phyloP scores from a whole-genome alignment of 1,140 invertebrate genomes.

The Drosophila punjabiensis region DNA sequence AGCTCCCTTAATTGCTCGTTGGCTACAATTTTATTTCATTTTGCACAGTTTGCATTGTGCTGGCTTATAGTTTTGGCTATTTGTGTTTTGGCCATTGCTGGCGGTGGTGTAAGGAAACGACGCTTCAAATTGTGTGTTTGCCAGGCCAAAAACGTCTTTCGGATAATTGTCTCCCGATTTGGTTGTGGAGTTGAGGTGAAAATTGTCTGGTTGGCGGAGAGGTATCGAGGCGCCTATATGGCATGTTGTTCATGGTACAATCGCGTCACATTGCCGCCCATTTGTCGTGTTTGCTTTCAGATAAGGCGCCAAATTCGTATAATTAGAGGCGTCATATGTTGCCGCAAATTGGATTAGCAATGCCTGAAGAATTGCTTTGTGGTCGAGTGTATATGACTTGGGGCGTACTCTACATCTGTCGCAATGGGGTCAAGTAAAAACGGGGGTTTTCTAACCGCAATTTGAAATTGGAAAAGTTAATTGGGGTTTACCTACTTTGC shows the following conservation, averaged over 20 bases:
- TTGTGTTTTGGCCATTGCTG: conserved; percentile 58
- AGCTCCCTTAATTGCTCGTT: conserved; percentile 63
- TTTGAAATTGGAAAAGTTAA: not conserved
- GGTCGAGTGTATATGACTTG: conserved; percentile 6
- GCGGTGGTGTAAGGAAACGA: conserved; percentile 64
- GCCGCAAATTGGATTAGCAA: conserved; percentile 71
- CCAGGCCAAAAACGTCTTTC: conserved; percentile 58
- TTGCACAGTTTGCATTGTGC: conserved; percentile 15
- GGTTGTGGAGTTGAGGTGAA: conserved; percentile 64
- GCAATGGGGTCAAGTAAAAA: not conserved
- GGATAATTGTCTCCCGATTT: conserved; percentile 70
- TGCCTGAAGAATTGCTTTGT: conserved; percentile 36
- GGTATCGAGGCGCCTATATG: conserved; percentile 33
- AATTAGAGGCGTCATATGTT: conserved; percentile 76
- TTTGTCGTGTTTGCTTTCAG: conserved; percentile 75
- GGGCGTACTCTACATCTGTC: conserved; percentile 4
- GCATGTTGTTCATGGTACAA: conserved; percentile 48
- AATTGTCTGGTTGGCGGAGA: conserved; percentile 57
- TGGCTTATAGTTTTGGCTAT: conserved; percentile 34
- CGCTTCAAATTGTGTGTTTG: conserved; percentile 45
- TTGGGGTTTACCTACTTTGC: not conserved
- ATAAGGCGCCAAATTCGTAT: conserved; percentile 77
- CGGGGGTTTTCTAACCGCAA: not conserved
- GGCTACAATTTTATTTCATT: conserved; percentile 34
- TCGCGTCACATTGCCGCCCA: conserved; percentile 62